Base-by-base conservation (phyloP, 1,140 invertebrate species). In the Heliconius hermathena region DNA sequence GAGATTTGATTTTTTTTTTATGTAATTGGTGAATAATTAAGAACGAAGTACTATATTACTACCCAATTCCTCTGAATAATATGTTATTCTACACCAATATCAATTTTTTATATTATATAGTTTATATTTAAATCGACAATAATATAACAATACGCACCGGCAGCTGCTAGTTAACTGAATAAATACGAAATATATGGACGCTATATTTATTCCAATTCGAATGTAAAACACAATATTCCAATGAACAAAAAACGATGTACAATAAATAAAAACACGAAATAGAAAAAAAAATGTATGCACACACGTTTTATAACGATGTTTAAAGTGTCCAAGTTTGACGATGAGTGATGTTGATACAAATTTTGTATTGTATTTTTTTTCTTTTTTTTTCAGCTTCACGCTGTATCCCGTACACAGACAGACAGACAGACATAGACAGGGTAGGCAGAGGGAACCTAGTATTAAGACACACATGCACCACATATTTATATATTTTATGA, bases 181-280 rank as follows among this genome's bases (percentile, higher is more conserved):
- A 80, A 84, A 84, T 77, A 82, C 20, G 22, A 66, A 71, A 75
- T 76, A 72, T 52, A 70, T n/a, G 22, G 29, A 36, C 66, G 70
- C 49, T 18, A 73, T 49, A 18, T 76, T 79, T 77, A 74, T 79
- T 82, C 46, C 79, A 71, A 73, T 71, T 46, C 36, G 41, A 78
- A 80, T 80, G 78, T 78, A 70, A 74, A 46, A 57, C 49, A 78
- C 57, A 81, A 76, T 82, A 80, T 82, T 84, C 77, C 76, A 82
- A 74, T 72, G 80, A 71, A 80, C 33, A 83, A 73, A 77, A 76
- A 72, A 73, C 71, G 41, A 73, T 77, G 82, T 73, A 73, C 54
- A 80, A 66, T 76, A 82, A 83, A 83, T 80, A 83, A 82, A 82
- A 57, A 80, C 9, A 73, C n/a, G 16, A 18, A 80, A 77, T 66